A percentile compares a stretch with the other conserved stretches of the same genome.
Evolutionary conservation across 1,140 invertebrate genomes (phyloP).

Genomic region (Araneus ventricosus): DNA sequence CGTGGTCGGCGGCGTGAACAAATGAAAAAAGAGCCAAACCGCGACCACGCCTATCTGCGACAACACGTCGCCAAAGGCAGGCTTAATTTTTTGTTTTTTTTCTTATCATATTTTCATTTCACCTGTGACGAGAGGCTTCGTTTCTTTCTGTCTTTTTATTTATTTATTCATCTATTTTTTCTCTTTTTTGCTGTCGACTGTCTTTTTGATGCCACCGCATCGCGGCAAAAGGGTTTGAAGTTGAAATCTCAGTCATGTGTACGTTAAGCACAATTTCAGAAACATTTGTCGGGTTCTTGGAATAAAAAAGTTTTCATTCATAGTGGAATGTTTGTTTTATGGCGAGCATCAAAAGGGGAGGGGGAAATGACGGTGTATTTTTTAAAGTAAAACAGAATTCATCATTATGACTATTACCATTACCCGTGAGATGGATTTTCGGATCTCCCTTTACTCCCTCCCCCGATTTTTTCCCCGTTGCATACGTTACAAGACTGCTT

Average conservation of each 20-base stretch:
- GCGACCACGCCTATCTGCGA: slow-evolving; percentile 59
- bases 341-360: neutral
- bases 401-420: too few relatives aligned
- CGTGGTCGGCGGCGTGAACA: slow-evolving; percentile 57
- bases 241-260: neutral
- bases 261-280: neutral
- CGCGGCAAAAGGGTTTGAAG: neutral
- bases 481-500: too few relatives aligned
- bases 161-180: neutral
- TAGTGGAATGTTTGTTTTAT: neutral
- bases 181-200: neutral
- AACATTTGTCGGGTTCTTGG: neutral
- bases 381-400: too few relatives aligned
- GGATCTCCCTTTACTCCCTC: too few relatives aligned
- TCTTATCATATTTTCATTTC: slow-evolving; percentile 28
- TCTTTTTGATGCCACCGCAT: slow-evolving; percentile 6
- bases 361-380: too few relatives aligned
- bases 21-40: slow-evolving; percentile 70
- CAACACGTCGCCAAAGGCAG: slow-evolving; percentile 53
- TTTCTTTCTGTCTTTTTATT: neutral
- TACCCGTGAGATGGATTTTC: too few relatives aligned
- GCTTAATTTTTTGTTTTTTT: neutral
- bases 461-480: too few relatives aligned
- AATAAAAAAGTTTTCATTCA: neutral
- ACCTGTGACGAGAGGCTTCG: neutral